A percentile compares a stretch with the other conserved stretches of the same genome.
phyloP scores from a whole-genome alignment of 2,113 vertebrate species.

The Polyodon spathula region DNA sequence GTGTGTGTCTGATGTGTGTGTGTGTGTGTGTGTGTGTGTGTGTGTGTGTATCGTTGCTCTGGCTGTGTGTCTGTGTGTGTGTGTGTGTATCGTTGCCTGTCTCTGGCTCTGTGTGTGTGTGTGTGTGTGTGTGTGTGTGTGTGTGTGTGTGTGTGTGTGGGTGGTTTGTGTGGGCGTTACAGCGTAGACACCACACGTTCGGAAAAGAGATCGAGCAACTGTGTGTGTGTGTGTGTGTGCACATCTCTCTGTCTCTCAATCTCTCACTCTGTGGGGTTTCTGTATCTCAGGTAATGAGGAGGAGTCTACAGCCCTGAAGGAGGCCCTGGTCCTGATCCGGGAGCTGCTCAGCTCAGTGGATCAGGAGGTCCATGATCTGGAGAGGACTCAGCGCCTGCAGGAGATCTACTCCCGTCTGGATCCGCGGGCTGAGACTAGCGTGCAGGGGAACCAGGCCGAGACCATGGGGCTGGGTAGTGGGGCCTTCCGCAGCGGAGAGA shows the following conservation, averaged over 20 bases:
- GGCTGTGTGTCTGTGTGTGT: too few relatives aligned
- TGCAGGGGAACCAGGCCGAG: slow-evolving; percentile 32
- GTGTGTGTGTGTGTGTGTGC: too few relatives aligned
- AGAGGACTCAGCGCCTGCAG: slow-evolving; percentile 68
- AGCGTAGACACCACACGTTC: slow-evolving; percentile 5
- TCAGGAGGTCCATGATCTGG: slow-evolving; percentile 71
- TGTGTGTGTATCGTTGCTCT: too few relatives aligned
- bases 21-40: too few relatives aligned
- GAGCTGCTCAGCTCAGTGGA: slow-evolving; percentile 72
- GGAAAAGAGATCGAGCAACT: slow-evolving; percentile 18
- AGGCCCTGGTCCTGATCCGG: slow-evolving; percentile 58
- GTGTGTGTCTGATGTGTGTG: too few relatives aligned
- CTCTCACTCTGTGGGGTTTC: background rate
- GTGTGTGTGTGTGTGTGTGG: too few relatives aligned
- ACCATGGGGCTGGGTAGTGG: slow-evolving; percentile 52
- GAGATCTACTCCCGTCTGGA: slow-evolving; percentile 74
- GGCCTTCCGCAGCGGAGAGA: slow-evolving; percentile 65
- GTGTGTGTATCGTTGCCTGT: too few relatives aligned
- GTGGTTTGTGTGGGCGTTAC: background rate
- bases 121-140: too few relatives aligned
- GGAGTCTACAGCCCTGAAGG: slow-evolving; percentile 53
- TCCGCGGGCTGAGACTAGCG: slow-evolving; percentile 39
- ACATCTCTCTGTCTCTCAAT: slow-evolving; percentile 2
- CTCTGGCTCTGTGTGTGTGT: too few relatives aligned
- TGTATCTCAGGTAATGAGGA: slow-evolving; percentile 59